Evolutionary conservation across 2,888 invertebrate species (phyloP).

Genomic region (Hirtodrosophila cameraria): DNA sequence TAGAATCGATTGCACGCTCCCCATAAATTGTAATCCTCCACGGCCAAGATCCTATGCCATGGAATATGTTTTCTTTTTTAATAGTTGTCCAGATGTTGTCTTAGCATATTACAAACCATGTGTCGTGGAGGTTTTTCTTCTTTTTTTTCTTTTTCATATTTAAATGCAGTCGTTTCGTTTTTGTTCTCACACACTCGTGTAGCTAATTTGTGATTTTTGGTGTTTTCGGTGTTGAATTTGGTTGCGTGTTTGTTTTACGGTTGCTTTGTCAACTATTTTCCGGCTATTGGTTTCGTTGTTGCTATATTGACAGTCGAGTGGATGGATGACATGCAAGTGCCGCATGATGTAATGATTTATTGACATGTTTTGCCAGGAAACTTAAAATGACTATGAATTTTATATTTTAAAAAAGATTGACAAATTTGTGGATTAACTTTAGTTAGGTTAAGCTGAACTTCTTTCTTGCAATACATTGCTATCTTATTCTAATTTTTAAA

Average conservation of each 20-base stretch:
- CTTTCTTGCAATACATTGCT: too few species aligned
- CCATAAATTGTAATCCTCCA: conserved; percentile 68
- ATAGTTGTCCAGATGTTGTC: conserved; percentile 66
- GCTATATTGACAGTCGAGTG: conserved; percentile 51
- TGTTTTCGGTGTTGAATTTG: conserved; percentile 77
- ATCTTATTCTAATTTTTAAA: background rate
- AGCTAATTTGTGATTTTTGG: conserved; percentile 82
- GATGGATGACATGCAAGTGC: conserved; percentile 67
- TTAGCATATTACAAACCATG: conserved; percentile 53
- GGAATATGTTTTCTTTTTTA: conserved; percentile 50
- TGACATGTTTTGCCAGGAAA: conserved; percentile 46
- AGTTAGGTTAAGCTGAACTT: too few species aligned
- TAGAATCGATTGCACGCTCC: conserved; percentile 33
- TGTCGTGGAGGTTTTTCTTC: conserved; percentile 44
- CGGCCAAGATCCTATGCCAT: conserved; percentile 58
- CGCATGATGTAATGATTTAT: conserved; percentile 66
- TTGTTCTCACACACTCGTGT: conserved; percentile 81
- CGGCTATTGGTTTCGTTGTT: conserved; percentile 76
- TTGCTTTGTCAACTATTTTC: conserved; percentile 80
- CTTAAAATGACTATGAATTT: too few species aligned
- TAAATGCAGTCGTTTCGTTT: too few species aligned
- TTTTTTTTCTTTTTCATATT: conserved; percentile 19
- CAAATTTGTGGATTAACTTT: too few species aligned
- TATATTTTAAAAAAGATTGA: too few species aligned
- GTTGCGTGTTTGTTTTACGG: conserved; percentile 68